A percentile compares a stretch with the other conserved stretches of the same genome.
Conservation (phyloP, 2,888 invertebrate species). For the Hypolimnas misippus region DNA sequence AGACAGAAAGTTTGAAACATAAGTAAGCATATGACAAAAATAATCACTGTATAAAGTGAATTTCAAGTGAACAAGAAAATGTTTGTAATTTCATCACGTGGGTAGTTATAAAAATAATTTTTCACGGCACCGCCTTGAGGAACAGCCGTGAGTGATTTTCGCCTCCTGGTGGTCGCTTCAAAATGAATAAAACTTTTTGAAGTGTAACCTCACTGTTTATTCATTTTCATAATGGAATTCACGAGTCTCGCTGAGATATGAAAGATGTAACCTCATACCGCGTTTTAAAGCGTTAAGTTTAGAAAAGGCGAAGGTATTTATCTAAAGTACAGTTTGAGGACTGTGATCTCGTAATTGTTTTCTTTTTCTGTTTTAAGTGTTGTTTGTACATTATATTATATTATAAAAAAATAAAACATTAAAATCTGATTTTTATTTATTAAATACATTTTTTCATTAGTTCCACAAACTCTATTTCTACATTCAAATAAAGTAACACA, state of each 20-base stretch:
- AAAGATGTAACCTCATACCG: conserved; percentile 23
- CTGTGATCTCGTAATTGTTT: neutral
- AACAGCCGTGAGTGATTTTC: conserved; percentile 47
- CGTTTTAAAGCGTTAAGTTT: neutral
- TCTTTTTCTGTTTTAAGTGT: neutral
- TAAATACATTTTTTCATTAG: neutral
- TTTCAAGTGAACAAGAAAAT: neutral
- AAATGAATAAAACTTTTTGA: conserved; percentile 49
- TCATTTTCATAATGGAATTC: conserved; percentile 63
- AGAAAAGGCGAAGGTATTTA: neutral
- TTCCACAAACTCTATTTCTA: too few relatives aligned
- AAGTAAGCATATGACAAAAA: too few relatives aligned
- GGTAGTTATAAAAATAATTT: conserved; percentile 21
- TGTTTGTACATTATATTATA: neutral
- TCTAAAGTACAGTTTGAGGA: neutral
- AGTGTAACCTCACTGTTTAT: conserved; percentile 55
- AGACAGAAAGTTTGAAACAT: too few relatives aligned
- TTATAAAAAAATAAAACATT: too few relatives aligned
- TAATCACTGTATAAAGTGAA: too few relatives aligned
- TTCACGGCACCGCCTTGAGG: conserved; percentile 43
- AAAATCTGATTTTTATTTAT: neutral
- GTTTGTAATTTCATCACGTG: neutral
- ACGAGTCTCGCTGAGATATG: conserved; percentile 51
- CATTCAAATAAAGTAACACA: too few relatives aligned
- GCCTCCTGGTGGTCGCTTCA: conserved; percentile 44